Evolutionary conservation across 2,888 invertebrate genomes (phyloP).

Genomic region (Chrysolina americana): DNA sequence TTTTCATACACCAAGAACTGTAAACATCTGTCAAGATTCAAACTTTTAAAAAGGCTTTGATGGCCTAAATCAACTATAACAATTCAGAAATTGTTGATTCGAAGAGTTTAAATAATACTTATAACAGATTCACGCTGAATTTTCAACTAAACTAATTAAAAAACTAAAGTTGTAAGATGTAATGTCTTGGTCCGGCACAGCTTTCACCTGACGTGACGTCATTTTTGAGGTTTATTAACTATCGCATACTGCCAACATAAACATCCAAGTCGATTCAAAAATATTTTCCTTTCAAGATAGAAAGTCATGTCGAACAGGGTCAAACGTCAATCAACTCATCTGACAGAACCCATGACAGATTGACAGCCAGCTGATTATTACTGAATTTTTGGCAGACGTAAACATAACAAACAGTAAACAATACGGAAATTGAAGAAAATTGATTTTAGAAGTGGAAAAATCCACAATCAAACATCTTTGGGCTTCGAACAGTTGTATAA

Average conservation of each 20-base stretch:
- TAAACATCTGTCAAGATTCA: constrained; percentile 55
- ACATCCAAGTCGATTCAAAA: no score
- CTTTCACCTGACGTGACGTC: constrained; percentile 62
- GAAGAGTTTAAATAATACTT: constrained; percentile 22
- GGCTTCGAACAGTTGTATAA: no score
- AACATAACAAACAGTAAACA: no score
- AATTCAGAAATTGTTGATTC: constrained; percentile 21
- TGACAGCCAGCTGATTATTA: no score
- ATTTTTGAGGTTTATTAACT: constrained; percentile 38
- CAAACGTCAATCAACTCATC: no score
- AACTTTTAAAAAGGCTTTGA: constrained; percentile 18
- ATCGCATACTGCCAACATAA: neutral
- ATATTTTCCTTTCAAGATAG: no score
- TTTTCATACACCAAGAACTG: constrained; percentile 29
- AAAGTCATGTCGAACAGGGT: no score
- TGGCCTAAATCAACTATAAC: constrained; percentile 2
- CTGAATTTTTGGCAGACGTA: no score
- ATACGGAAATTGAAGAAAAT: no score
- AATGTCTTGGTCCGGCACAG: constrained; percentile 51
- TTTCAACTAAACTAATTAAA: constrained; percentile 39
- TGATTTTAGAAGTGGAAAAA: neutral
- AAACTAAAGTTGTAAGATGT: constrained; percentile 35
- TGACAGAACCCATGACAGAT: no score
- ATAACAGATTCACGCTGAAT: constrained; percentile 30
- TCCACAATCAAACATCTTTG: neutral